Percentiles rank a stretch among this genome's conserved stretches.
Evolutionary conservation across 1,140 invertebrate species (phyloP).

Genomic region (Pseudomyrmex gracilis): DNA sequence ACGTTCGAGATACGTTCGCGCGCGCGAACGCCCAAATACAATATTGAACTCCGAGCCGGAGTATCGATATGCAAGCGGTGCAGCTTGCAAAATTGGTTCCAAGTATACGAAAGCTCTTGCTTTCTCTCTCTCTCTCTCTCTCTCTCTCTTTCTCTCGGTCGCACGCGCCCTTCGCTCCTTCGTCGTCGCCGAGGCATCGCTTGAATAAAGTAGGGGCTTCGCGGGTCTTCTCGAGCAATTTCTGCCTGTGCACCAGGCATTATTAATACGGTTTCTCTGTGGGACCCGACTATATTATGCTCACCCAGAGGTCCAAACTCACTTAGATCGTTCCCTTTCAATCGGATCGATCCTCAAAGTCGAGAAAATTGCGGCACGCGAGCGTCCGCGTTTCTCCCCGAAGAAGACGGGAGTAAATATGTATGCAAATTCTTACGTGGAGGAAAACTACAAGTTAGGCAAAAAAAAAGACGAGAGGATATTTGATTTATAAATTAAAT

Average conservation of each 20-base stretch:
- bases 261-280: slow-evolving; percentile 41
- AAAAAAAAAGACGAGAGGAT: too few relatives aligned
- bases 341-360: neutral
- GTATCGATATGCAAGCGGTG: slow-evolving; percentile 60
- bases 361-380: slow-evolving; percentile 20
- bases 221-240: slow-evolving; percentile 35
- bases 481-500: too few relatives aligned
- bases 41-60: slow-evolving; percentile 55
- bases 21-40: slow-evolving; percentile 53
- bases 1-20: slow-evolving; percentile 13
- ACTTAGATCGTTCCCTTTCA: slow-evolving; percentile 4
- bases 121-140: neutral
- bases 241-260: slow-evolving; percentile 30
- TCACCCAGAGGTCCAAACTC: slow-evolving; percentile 23
- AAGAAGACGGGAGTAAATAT: too few relatives aligned
- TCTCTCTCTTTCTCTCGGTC: neutral
- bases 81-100: slow-evolving; percentile 61
- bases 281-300: slow-evolving; percentile 16
- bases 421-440: too few relatives aligned
- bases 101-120: slow-evolving; percentile 20
- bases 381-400: too few relatives aligned
- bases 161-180: neutral
- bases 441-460: too few relatives aligned
- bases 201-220: slow-evolving; percentile 49
- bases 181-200: slow-evolving; percentile 17